phyloP scores from a whole-genome alignment of 1,140 invertebrate genomes.

The Marisa cornuarietis region DNA sequence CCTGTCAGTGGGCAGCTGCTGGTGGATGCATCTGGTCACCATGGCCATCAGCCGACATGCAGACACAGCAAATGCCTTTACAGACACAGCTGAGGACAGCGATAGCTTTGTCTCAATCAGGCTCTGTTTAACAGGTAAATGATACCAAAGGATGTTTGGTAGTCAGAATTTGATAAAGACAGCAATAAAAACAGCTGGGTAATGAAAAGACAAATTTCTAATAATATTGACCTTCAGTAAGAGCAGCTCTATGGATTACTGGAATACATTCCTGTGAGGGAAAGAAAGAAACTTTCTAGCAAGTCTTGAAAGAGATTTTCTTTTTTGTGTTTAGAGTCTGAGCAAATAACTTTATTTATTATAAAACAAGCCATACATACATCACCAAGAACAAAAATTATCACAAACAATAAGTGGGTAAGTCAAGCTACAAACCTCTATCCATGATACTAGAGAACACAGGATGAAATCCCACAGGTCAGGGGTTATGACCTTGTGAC shows the following conservation, averaged over 20 bases:
- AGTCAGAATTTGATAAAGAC: no score
- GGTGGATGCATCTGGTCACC: constrained; percentile 34
- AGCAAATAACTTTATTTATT: no score
- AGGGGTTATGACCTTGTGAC: constrained; percentile 34
- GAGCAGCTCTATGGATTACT: no score
- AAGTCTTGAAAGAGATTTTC: no score
- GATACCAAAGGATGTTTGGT: neutral
- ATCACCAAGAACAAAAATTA: no score
- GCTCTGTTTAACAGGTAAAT: constrained; percentile 4
- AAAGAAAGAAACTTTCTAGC: no score
- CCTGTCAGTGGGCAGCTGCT: constrained; percentile 8
- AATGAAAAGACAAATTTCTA: neutral
- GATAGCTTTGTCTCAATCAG: constrained; percentile 10
- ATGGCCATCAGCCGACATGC: constrained; percentile 37
- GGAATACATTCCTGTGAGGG: no score
- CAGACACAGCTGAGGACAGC: constrained; percentile 5
- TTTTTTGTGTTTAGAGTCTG: no score
- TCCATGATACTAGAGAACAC: constrained; percentile 74
- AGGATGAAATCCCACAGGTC: constrained; percentile 76
- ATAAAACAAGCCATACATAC: no score
- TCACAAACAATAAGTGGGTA: no score
- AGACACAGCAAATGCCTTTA: constrained; percentile 40
- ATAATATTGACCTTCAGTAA: no score
- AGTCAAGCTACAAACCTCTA: constrained; percentile 53
- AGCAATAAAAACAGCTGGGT: neutral